These are phyloP conservation scores for Drosophila helvetica DNA, from an alignment of 2,888 invertebrate species.

Conservation along the genomic window DNA sequence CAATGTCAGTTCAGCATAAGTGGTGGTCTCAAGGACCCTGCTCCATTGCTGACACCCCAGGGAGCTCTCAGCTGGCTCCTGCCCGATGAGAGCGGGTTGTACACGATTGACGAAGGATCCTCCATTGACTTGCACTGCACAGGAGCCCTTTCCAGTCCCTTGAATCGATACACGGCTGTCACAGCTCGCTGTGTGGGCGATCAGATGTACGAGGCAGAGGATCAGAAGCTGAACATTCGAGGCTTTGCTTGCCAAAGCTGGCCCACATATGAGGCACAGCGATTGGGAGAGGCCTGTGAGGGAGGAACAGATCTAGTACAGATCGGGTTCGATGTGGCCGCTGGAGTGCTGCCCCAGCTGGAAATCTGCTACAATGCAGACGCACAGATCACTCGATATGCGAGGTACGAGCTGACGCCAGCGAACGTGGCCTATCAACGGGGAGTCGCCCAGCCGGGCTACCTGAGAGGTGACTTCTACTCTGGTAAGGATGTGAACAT, in stretches of 20 bases:
- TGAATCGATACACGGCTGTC: slow-evolving; percentile 61
- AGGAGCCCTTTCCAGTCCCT: slow-evolving; percentile 55
- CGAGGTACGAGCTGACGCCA: slow-evolving; percentile 81
- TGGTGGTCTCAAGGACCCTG: slow-evolving; percentile 84
- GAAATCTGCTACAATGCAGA: slow-evolving; percentile 84
- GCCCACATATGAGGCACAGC: slow-evolving; percentile 75
- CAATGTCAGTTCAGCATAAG: slow-evolving; percentile 68
- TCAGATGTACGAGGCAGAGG: slow-evolving; percentile 70
- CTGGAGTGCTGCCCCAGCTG: slow-evolving; percentile 78
- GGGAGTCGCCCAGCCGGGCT: slow-evolving; percentile 81
- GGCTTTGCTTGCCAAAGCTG: slow-evolving; percentile 79
- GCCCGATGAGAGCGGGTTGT: slow-evolving; percentile 70
- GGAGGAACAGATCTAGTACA: slow-evolving; percentile 78
- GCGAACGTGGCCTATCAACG: slow-evolving; percentile 83
- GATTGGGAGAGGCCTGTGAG: slow-evolving; percentile 72
- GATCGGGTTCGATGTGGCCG: slow-evolving; percentile 81
- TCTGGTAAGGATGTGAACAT: slow-evolving; percentile 75
- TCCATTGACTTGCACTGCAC: slow-evolving; percentile 80
- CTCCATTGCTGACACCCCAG: slow-evolving; percentile 85
- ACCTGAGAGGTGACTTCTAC: slow-evolving; percentile 81
- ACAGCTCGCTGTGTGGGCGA: slow-evolving; percentile 75
- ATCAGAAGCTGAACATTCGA: slow-evolving; percentile 60
- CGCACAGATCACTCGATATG: slow-evolving; percentile 82
- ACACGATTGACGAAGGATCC: slow-evolving; percentile 64
- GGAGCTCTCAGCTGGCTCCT: slow-evolving; percentile 75